phyloP scores from a whole-genome alignment of 2,888 invertebrate genomes.

The Ormyrus thymus region DNA sequence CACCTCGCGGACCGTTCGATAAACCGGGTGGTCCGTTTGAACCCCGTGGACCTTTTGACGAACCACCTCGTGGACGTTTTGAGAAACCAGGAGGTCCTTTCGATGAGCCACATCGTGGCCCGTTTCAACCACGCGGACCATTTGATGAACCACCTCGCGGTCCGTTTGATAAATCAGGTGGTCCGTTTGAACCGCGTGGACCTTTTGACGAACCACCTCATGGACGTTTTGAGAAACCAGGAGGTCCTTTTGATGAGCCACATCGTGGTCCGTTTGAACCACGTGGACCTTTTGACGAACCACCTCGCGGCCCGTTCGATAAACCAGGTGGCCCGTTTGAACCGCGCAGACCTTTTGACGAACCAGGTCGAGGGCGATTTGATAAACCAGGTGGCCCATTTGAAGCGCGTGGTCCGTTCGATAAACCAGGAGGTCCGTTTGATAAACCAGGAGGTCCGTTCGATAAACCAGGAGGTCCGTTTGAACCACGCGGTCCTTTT shows the following conservation, averaged over 20 bases:
- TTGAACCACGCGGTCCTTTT: conserved; percentile 35
- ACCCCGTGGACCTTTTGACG: background rate
- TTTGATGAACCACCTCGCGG: background rate
- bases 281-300: background rate
- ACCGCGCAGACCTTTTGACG: conserved; percentile 1
- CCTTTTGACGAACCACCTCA: conserved; percentile 38
- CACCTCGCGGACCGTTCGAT: background rate
- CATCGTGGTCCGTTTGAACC: conserved; percentile 5
- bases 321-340: conserved; percentile 34
- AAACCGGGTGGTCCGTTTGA: conserved; percentile 34
- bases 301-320: conserved; percentile 9
- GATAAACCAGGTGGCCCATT: conserved; percentile 28
- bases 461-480: background rate
- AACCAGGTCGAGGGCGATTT: background rate
- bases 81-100: background rate
- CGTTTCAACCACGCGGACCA: too few species aligned
- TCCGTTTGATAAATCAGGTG: conserved; percentile 41
- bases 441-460: conserved; percentile 19
- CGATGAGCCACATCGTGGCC: too few species aligned
- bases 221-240: background rate
- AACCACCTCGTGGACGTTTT: background rate
- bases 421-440: background rate
- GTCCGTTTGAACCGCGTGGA: conserved; percentile 32
- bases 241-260: background rate
- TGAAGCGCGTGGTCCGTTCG: conserved; percentile 11